Evolutionary conservation across 2,113 vertebrate species (phyloP).

Genomic region (Steatornis caripensis): DNA sequence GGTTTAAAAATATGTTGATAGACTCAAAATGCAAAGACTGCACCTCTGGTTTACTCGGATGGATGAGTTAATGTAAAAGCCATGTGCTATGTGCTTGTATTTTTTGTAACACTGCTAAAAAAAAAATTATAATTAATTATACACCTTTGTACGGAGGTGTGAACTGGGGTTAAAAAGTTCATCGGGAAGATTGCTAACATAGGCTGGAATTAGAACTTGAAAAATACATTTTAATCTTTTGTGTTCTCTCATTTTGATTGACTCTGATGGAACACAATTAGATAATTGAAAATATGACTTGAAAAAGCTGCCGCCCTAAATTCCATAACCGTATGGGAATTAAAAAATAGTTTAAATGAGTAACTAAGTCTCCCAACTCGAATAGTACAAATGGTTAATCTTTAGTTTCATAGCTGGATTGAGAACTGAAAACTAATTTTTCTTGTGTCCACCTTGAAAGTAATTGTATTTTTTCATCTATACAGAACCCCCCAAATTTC

Average conservation of each 20-base stretch:
- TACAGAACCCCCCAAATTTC: not conserved
- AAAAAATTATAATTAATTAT: not conserved
- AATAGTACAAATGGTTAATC: not conserved
- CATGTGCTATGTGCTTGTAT: not conserved
- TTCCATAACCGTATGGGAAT: not conserved
- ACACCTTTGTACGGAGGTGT: not conserved
- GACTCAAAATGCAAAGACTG: not conserved
- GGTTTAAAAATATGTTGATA: not conserved
- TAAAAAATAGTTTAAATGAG: not conserved
- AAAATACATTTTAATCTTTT: not conserved
- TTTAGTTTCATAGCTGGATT: not conserved
- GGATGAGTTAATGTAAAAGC: constrained; percentile 16
- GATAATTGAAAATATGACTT: not conserved
- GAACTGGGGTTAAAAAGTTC: not conserved
- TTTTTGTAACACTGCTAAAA: not conserved
- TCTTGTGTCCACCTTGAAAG: not conserved
- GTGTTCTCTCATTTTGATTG: not conserved
- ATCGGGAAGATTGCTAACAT: not conserved
- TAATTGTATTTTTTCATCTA: not conserved
- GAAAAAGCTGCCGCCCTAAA: not conserved
- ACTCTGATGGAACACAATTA: not conserved
- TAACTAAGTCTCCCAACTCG: not conserved
- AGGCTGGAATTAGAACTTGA: not conserved
- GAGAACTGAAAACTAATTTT: not conserved
- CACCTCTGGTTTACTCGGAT: not conserved